Conservation (phyloP, 2,888 invertebrate species). For the Drosophila neutralis region DNA sequence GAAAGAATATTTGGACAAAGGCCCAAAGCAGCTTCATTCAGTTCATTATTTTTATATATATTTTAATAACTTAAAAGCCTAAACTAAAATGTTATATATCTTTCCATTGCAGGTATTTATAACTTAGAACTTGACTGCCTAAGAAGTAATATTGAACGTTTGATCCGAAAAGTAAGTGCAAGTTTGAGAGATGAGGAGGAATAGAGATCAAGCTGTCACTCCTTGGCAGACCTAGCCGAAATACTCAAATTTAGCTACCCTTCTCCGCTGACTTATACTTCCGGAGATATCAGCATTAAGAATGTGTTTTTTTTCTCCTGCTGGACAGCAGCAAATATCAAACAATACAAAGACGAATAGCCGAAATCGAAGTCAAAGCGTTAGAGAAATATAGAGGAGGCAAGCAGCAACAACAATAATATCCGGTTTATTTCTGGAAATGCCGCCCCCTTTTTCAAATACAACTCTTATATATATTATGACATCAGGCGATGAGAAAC, state of each 20-base stretch:
- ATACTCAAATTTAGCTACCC: slow-evolving; percentile 1
- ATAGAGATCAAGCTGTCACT: slow-evolving; percentile 13
- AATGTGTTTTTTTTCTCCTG: slow-evolving; percentile 16
- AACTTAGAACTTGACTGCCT: not conserved
- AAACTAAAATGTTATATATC: slow-evolving; percentile 2
- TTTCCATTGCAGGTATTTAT: slow-evolving; percentile 46
- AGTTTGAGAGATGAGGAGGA: not conserved
- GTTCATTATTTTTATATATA: not conserved
- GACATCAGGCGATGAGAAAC: slow-evolving; percentile 47
- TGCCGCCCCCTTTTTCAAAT: slow-evolving; percentile 5
- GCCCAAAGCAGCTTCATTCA: not conserved
- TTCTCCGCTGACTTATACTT: slow-evolving; percentile 11
- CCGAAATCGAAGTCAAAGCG: slow-evolving; percentile 22
- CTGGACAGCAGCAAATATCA: slow-evolving; percentile 17
- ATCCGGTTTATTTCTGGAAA: slow-evolving; percentile 59
- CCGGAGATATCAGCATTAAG: slow-evolving; percentile 5
- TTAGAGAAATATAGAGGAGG: slow-evolving; percentile 5
- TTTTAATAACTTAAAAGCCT: not conserved
- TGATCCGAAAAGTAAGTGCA: not conserved
- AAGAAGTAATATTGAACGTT: not conserved
- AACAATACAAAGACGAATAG: slow-evolving; percentile 14
- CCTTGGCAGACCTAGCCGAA: not conserved
- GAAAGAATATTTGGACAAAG: not conserved
- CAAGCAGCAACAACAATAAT: slow-evolving; percentile 46
- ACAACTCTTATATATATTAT: slow-evolving; percentile 30